Evolutionary conservation across 2,888 invertebrate species (phyloP), one percentile per base, ranked within the genome.

Genomic region (Spodoptera picta): DNA sequence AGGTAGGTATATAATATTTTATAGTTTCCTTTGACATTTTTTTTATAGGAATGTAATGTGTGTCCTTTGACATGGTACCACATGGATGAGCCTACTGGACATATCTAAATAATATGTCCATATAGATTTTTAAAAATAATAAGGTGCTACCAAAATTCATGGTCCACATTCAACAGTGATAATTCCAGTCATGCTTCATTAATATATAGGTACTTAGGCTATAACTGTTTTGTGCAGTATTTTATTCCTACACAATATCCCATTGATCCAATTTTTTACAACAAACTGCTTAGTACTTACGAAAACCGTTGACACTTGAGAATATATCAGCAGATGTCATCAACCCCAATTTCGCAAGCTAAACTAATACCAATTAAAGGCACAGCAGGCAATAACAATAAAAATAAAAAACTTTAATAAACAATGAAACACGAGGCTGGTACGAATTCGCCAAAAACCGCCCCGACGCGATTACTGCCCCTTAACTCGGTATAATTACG

Each of bases 401-500:
- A 90, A 90, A 88, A 87, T 77, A 71, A 88, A 90, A 90, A 90
- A 91, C 89, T 91, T 91, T 88, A 90, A 92, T 91, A 92, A 92
- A 91, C 90, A 92, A 88, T 84, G 87, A 78, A 78, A 77, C 87
- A 87, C 85, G 82, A 80, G 83, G 55, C 68, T 83, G 81, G 82
- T 78, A 87, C 81, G 81, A 90, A 92, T 91, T 90, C 84, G 85
- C 83, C 87, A 83, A 89, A 89, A 90, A 88, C 64, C 82, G 85
- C 83, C 70, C 73, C 78, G 73, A 69, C 78, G 69, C 87, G 85
- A 88, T 90, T 88, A 89, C 83, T 84, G 85, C 87, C 87, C 89
- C 86, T 87, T 90, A 91, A 90, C 86, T 88, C 90, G 90, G 79
- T 84, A 87, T 92, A 93, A 93, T 93, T 92, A 91, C 90, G 88